Evolutionary conservation across 2,888 invertebrate genomes (phyloP), one percentile per base, ranked within the genome.

Genomic region (Matsumyia berberina): DNA sequence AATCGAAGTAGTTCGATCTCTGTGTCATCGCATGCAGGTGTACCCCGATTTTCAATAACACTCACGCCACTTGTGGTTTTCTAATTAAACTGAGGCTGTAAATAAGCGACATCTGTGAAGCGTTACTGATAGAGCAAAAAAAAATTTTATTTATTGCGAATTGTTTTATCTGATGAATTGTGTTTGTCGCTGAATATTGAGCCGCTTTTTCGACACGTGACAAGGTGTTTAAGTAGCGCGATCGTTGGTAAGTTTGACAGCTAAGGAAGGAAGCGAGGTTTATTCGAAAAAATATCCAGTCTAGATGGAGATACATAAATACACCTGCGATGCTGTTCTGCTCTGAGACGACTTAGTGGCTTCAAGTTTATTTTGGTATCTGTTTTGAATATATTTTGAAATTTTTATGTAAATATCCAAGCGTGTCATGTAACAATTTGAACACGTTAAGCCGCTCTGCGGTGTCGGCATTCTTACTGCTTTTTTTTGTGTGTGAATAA

Each of bases 381-480:
- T 12, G n/a, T 7, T 17, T 17, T 42, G 5, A 44, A 29, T 31
- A 17, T 29, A 15, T 29, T 11, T 15, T 17, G 9, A n/a, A n/a
- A 17, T 9, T 33, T 24, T 62, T 44, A 44, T 62, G 62, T 44
- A 62, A 62, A 62, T 44, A 62, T 44, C 44, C 31, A 31, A 46
- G 33, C 17, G 44, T 29, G 46, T 46, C 17, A 31, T 29, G 46
- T 46, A 19, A 19, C 15, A 19, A 42, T 42, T 42, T 7, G 42
- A 15, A 42, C 42, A 46, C 9, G 46, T 19, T 46, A 5, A 46
- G 19, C 7, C 9, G 46, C 2, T 9, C 46, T 11, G 8, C 4
- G 17, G 17, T 46, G 46, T 11, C 4, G 44, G 8, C 0, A 24
- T 17, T 44, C 0, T 0, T 44, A 17, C 17, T 9, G 42, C 15